Evolutionary conservation across 2,113 vertebrate species (phyloP), one percentile per base, ranked within the genome.

Genomic region (Hyla sarda): DNA sequence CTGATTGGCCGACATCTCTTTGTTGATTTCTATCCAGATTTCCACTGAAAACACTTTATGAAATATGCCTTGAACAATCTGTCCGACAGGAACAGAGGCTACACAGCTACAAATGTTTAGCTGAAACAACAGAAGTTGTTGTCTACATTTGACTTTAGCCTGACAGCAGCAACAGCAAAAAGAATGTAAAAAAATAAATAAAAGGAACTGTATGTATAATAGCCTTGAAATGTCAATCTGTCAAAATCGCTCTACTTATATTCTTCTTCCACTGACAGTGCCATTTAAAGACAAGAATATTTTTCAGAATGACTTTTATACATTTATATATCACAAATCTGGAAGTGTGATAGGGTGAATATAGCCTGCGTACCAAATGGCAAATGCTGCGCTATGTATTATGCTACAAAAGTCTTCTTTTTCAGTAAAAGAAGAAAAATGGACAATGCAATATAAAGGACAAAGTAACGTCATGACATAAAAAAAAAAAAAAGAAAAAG

Each of bases 161-260:
- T 80, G 34, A 80, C 56, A 80, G 77, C 77, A 80, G 37, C 37
- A 37, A 80, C 77, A 60, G 54, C 34, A 58, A 37, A 56, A 41
- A 80, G 25, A 56, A 79, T 79, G 76, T 58, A 62, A 80, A 37
- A 54, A 41, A 62, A 80, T n/a, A 80, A 56, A 60, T 60, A 62
- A 80, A 80, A 80, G 32, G 77, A 80, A 60, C 54, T 80, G 54
- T 54, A 23, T 80, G 56, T 80, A 60, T 79, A 60, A 79, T 58
- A 79, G 54, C 16, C 77, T 80, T 80, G 54, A 80, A 80, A 80
- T 80, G 77, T 80, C 77, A 80, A 80, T 80, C 54, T 80, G 77
- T 80, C 77, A 80, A 45, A 80, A 41, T 37, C 32, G 37, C 14
- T 79, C 52, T 79, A 60, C 52, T 80, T 62, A 80, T 62, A 60